Evolutionary conservation across 1,140 invertebrate genomes (phyloP).

Genomic region (Nephotettix cincticeps): DNA sequence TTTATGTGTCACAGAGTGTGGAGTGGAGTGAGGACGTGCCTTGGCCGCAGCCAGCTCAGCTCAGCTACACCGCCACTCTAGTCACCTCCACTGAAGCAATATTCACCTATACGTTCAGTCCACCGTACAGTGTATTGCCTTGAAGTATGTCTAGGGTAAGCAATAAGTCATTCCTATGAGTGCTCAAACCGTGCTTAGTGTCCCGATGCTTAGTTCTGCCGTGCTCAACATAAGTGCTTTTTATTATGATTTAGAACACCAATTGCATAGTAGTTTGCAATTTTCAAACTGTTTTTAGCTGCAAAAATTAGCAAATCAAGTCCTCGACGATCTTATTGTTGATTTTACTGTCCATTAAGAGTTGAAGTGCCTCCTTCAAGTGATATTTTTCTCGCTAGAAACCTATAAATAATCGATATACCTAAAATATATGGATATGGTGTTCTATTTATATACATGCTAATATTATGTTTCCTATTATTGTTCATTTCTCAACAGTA

Average conservation of each 20-base stretch:
- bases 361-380: not conserved
- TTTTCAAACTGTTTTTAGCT: not conserved
- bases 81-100: conserved; percentile 8
- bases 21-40: no score
- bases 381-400: conserved; percentile 13
- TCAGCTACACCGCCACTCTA: no score
- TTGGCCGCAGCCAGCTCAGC: no score
- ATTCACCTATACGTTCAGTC: not conserved
- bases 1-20: no score
- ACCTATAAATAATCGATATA: not conserved
- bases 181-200: conserved; percentile 13
- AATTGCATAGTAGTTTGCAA: not conserved
- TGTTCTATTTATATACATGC: no score
- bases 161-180: conserved; percentile 19
- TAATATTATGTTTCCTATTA: no score
- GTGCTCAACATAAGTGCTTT: conserved; percentile 12
- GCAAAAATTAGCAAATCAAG: no score
- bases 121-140: not conserved
- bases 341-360: not conserved
- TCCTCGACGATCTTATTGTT: not conserved
- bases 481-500: no score
- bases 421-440: not conserved
- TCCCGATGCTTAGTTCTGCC: not conserved
- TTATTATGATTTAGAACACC: conserved; percentile 18
- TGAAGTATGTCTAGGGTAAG: conserved; percentile 13